These are phyloP conservation scores for Dicentrarchus labrax DNA, from an alignment of 2,113 vertebrate species.

Conservation along the genomic window DNA sequence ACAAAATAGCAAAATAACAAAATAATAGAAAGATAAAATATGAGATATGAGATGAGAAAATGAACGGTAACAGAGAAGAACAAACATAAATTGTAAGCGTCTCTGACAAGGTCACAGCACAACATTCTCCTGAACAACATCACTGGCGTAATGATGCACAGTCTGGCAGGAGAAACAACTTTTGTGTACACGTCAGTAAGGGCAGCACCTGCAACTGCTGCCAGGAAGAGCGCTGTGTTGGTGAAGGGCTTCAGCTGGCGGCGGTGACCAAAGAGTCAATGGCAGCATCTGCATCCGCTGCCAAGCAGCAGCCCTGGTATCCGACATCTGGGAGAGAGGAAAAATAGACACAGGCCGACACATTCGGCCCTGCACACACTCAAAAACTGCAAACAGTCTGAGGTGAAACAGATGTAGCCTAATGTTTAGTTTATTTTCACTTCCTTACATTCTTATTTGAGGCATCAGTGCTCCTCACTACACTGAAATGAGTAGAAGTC, in stretches of 20 bases:
- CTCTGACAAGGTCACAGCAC: slow-evolving; percentile 31
- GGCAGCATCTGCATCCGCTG: slow-evolving; percentile 39
- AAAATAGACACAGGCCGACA: slow-evolving; percentile 4
- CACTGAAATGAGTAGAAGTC: slow-evolving; percentile 43
- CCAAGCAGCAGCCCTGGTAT: slow-evolving; percentile 20
- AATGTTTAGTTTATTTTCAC: slow-evolving; percentile 27
- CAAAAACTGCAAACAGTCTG: slow-evolving; percentile 4
- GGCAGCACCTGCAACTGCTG: slow-evolving; percentile 50
- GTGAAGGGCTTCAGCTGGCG: slow-evolving; percentile 37
- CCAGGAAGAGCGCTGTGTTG: slow-evolving; percentile 28
- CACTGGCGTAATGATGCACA: slow-evolving; percentile 14
- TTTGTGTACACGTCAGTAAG: slow-evolving; percentile 26
- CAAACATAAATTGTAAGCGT: neutral
- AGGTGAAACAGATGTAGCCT: neutral
- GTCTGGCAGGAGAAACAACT: slow-evolving; percentile 30
- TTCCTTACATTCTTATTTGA: slow-evolving; percentile 40
- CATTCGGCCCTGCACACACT: neutral
- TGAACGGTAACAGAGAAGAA: neutral
- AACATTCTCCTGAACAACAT: slow-evolving; percentile 28
- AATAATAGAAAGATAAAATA: slow-evolving; percentile 7
- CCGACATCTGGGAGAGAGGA: slow-evolving; percentile 32
- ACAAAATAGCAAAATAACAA: slow-evolving; percentile 17
- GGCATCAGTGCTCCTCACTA: slow-evolving; percentile 20
- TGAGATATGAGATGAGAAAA: neutral
- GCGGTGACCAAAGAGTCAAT: slow-evolving; percentile 31